Evolutionary conservation across 2,888 invertebrate genomes (phyloP), one percentile per base, ranked within the genome.

Genomic region (Andrena haemorrhoa): DNA sequence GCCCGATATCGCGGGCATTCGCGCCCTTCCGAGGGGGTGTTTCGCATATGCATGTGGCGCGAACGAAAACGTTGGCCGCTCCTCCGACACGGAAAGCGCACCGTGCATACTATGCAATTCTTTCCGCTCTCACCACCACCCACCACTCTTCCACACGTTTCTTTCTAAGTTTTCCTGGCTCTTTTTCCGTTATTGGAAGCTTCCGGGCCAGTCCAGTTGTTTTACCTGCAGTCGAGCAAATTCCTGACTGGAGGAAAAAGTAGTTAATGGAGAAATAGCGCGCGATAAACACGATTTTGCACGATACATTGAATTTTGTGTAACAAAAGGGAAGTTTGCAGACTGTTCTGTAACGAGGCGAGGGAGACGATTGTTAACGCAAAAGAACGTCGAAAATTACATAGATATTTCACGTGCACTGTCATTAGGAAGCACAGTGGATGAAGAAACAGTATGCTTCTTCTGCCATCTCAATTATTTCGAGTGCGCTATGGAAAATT

Each of bases 21-120:
- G 23, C n/a, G 16, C 41, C 12, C 6, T 31, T 41, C 41, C n/a
- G 26, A 56, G 56, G 3, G 51, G 12, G 12, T 66, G 66, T 66
- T 66, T 66, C 47, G 66, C 49, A 66, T 66, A 66, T 66, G 51
- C 51, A 66, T 66, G 66, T 20, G 65, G 33, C 31, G 29, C 56
- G 26, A 65, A 26, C 16, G 47, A 49, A 71, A 49, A 49, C 61
- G 31, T 23, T 72, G 63, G 29, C 31, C 23, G 51, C 49, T 33
- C 5, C 5, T 3, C 47, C 64, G 41, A n/a, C 63, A n/a, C 20
- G 51, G 16, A 47, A 61, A 71, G 23, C 61, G 23, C 10, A 47
- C 61, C 8, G 16, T 49, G 64, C 26, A 51, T 7, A 41, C 41
- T 41, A 41, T 41, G 41, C 41, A 16, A 35, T 56, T 56, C 56